These are phyloP conservation scores for Muntiacus reevesi DNA, from an alignment of 2,113 vertebrate genomes.

Conservation along the genomic window DNA sequence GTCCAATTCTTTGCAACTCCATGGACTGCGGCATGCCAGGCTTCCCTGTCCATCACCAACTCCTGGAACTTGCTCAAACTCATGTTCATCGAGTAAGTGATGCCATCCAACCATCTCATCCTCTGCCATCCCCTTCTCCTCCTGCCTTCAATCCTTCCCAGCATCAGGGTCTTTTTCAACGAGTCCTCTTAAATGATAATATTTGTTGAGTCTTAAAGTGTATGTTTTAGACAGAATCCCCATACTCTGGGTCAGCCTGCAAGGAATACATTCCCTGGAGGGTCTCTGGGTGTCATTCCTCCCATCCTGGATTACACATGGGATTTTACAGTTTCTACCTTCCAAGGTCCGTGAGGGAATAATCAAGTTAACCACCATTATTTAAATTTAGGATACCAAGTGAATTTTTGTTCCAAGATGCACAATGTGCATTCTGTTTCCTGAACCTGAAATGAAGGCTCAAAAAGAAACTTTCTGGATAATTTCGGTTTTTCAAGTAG, in stretches of 20 bases:
- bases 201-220: neutral
- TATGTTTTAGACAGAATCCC: neutral
- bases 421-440: neutral
- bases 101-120: neutral
- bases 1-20: neutral
- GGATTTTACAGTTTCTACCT: neutral
- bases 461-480: neutral
- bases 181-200: neutral
- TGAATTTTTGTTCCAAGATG: neutral
- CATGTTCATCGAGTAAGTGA: neutral
- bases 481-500: constrained; percentile 40
- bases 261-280: neutral
- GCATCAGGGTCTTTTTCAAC: neutral
- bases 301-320: neutral
- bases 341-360: neutral
- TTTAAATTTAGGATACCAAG: neutral
- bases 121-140: neutral
- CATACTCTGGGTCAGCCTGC: neutral
- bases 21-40: neutral
- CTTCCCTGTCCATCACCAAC: neutral
- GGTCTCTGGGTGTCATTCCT: neutral
- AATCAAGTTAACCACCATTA: neutral
- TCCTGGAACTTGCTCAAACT: neutral
- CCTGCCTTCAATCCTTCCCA: neutral
- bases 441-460: constrained; percentile 5